Percentiles rank a stretch among this genome's conserved stretches.
Evolutionary conservation across 2,888 invertebrate species (phyloP).

Genomic region (Neria commutata): DNA sequence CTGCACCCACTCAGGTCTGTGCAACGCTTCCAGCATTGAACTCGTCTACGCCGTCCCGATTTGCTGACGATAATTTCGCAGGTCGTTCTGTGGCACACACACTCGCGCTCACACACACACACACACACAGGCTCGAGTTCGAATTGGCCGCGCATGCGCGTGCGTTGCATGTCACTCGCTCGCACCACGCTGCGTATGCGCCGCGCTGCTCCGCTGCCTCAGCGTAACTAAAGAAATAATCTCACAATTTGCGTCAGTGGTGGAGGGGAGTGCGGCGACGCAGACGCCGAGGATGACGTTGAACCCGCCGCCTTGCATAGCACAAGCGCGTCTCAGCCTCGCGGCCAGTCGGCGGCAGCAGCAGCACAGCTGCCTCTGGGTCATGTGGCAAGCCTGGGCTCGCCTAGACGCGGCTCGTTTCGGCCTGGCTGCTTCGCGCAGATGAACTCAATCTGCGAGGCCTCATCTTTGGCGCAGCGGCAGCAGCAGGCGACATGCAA

Average conservation of each 20-base stretch:
- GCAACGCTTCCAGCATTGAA: background rate
- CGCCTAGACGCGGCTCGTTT: background rate
- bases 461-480: background rate
- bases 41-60: background rate
- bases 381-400: constrained; percentile 19
- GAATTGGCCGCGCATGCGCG: no score
- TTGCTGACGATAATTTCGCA: constrained; percentile 17
- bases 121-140: background rate
- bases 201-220: no score
- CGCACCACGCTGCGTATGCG: constrained; percentile 20
- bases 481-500: background rate
- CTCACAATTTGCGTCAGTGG: constrained; percentile 24
- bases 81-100: constrained; percentile 1
- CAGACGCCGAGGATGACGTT: background rate
- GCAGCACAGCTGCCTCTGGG: constrained; percentile 17
- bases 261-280: background rate
- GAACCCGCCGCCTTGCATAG: background rate
- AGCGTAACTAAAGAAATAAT: constrained; percentile 31
- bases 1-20: no score
- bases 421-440: background rate
- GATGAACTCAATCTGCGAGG: constrained; percentile 1
- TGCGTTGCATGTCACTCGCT: no score
- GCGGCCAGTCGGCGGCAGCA: background rate
- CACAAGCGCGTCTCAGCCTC: background rate
- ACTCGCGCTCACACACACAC: background rate